phyloP scores from a whole-genome alignment of 2,888 invertebrate species.

The Galeopsomyia nigrocyanea region DNA sequence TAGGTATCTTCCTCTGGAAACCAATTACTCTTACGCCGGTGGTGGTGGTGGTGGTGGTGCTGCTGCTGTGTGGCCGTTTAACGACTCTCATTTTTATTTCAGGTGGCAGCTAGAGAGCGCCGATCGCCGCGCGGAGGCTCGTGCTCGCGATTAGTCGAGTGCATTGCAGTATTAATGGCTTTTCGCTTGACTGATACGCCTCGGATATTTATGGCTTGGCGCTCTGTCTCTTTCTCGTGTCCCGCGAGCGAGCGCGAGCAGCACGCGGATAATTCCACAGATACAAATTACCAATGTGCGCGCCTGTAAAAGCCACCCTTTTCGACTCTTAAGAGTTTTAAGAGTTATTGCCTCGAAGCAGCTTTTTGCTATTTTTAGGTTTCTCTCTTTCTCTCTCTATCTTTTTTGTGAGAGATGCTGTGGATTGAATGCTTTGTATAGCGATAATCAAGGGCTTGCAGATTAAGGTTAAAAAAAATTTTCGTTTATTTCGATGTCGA shows the following conservation, averaged over 20 bases:
- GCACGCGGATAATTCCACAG: conserved; percentile 34
- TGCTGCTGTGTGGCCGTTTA: conserved; percentile 31
- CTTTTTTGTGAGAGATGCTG: no score
- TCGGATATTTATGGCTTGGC: conserved; percentile 43
- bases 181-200: conserved; percentile 49
- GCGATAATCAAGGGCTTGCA: no score
- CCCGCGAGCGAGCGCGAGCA: not conserved
- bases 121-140: conserved; percentile 5
- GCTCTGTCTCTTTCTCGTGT: conserved; percentile 7
- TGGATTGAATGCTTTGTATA: no score
- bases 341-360: no score
- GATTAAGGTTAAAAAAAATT: no score
- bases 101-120: conserved; percentile 25
- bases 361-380: no score
- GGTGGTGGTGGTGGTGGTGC: no score
- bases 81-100: conserved; percentile 50
- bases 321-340: conserved; percentile 21
- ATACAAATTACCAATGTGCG: conserved; percentile 37
- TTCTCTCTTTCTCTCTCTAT: no score
- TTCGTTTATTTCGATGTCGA: no score
- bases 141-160: conserved; percentile 47
- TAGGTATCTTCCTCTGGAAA: conserved; percentile 24
- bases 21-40: conserved; percentile 49
- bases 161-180: conserved; percentile 48
- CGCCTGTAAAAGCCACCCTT: conserved; percentile 38